Base-by-base conservation (phyloP, 1,140 invertebrate species). In the Copidosoma floridanum region DNA sequence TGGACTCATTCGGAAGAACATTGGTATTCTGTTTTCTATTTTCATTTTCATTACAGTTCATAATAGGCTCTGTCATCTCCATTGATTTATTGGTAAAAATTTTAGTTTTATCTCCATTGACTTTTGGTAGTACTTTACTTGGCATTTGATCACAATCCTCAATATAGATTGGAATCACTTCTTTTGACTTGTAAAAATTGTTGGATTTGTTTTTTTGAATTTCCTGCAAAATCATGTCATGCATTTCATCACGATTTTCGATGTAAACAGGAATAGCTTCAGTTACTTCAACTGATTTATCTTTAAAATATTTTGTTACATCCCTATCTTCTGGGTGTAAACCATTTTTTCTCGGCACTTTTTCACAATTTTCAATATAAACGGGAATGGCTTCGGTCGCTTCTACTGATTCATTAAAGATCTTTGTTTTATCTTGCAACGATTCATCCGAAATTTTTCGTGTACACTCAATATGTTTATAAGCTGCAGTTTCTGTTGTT, bases 51-150 rank as follows among this genome's bases (percentile, higher is more conserved):
- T 32, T 8, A 32, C 29, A 32, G 29, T 6, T 0, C 16, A 16
- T 6, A 23, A 65, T 18, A 21, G 16, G 10, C n/a, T 58, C 10
- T 35, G 57, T 65, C 7, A 65, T 37, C 12, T 64, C 61, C 58
- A 65, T 64, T 54, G 65, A 57, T 12, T 24, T 43, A 20, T 43
- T 40, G n/a, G 4, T 10, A 14, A 32, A 55, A 23, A 44, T 18
- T 41, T 55, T 32, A 11, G 37, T 32, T 44, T 55, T 44, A 10
- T 43, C 40, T 27, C 44, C n/a, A n/a, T n/a, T n/a, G n/a, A n/a
- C n/a, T n/a, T n/a, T n/a, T n/a, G n/a, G n/a, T n/a, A n/a, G n/a
- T n/a, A n/a, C n/a, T n/a, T n/a, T n/a, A n/a, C n/a, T n/a, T n/a
- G n/a, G n/a, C n/a, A n/a, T n/a, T n/a, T n/a, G n/a, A n/a, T n/a